Evolutionary conservation across 2,888 invertebrate species (phyloP).

Genomic region (Coelogynopora nodosa): DNA sequence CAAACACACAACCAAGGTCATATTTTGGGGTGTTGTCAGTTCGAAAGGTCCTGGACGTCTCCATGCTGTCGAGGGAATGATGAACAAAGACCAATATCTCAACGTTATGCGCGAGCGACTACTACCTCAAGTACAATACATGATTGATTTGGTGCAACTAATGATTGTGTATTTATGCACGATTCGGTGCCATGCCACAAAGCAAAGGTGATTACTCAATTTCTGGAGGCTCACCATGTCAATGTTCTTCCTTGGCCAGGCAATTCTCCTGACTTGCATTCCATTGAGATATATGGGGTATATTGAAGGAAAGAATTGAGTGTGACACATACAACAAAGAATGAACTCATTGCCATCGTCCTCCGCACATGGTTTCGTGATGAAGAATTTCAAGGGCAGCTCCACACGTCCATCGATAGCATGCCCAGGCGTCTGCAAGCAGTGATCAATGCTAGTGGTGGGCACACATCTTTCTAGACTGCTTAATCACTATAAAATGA

Average conservation of each 20-base stretch:
- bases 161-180: conserved; percentile 18
- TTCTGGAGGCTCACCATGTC: conserved; percentile 22
- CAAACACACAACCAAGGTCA: too few relatives aligned
- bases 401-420: conserved; percentile 33
- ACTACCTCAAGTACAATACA: too few relatives aligned
- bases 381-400: neutral
- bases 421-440: conserved; percentile 34
- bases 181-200: conserved; percentile 29
- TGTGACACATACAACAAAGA: conserved; percentile 22
- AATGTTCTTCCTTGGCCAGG: conserved; percentile 22
- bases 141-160: conserved; percentile 3
- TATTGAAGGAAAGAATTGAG: neutral
- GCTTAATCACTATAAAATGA: too few relatives aligned
- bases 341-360: conserved; percentile 25
- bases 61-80: too few relatives aligned
- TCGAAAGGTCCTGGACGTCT: too few relatives aligned
- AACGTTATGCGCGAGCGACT: too few relatives aligned
- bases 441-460: conserved; percentile 25
- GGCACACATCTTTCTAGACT: conserved; percentile 27
- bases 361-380: conserved; percentile 27
- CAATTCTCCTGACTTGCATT: conserved; percentile 17
- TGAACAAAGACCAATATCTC: too few relatives aligned
- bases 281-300: conserved; percentile 18
- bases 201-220: neutral
- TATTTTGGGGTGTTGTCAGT: too few relatives aligned